phyloP scores from a whole-genome alignment of 2,797 vertebrate genomes.

The Caiman crocodilus region DNA sequence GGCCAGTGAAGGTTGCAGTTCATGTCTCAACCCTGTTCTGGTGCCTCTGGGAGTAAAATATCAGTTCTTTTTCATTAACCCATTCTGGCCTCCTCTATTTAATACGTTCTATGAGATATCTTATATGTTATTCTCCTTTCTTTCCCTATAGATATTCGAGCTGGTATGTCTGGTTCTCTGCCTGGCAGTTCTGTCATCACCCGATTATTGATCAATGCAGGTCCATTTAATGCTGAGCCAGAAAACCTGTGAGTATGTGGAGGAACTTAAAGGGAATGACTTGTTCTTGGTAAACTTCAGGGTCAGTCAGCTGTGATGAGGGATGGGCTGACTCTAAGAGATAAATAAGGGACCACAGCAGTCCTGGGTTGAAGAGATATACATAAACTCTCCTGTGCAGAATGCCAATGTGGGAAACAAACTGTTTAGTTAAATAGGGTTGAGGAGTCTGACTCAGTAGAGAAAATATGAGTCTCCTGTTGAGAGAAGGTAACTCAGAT shows the following conservation, averaged over 20 bases:
- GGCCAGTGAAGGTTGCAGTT: not conserved
- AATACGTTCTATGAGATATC: not conserved
- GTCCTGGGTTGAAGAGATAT: not conserved
- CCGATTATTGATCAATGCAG: constrained; percentile 91
- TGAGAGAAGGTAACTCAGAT: not conserved
- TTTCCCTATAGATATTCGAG: constrained; percentile 82
- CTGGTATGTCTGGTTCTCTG: constrained; percentile 90
- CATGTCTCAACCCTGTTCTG: not conserved
- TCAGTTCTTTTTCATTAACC: not conserved
- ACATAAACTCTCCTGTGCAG: not conserved
- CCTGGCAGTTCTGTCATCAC: constrained; percentile 93
- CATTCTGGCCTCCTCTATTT: not conserved
- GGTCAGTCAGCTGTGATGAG: not conserved
- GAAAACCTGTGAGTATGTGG: constrained; percentile 91
- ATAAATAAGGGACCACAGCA: not conserved
- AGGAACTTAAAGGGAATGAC: not conserved
- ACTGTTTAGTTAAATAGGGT: not conserved
- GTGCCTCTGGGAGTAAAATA: not conserved
- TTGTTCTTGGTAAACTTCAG: accelerated
- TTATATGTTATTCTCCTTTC: not conserved
- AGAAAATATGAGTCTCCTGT: not conserved
- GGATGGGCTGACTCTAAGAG: not conserved
- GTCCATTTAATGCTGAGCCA: constrained; percentile 92
- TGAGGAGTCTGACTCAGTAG: not conserved
- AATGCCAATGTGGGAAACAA: not conserved